phyloP scores from a whole-genome alignment of 2,888 invertebrate genomes.

The Galeruca laticollis region DNA sequence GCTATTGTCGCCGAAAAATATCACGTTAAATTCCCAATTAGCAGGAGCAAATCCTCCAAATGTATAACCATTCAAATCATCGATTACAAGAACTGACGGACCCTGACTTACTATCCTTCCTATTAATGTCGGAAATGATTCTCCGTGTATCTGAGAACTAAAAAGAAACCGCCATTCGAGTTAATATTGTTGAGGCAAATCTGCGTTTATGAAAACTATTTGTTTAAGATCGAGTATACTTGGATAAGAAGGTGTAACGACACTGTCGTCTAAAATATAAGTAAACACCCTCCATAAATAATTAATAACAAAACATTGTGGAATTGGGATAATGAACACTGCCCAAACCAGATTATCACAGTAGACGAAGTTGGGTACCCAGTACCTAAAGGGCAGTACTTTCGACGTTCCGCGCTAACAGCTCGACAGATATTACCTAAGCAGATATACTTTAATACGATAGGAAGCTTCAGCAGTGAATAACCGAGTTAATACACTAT shows the following conservation, averaged over 20 bases:
- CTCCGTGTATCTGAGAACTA: constrained; percentile 88
- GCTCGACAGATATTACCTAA: too few relatives aligned
- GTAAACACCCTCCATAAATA: too few relatives aligned
- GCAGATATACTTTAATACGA: too few relatives aligned
- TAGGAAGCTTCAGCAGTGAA: too few relatives aligned
- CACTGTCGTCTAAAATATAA: too few relatives aligned
- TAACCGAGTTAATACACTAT: too few relatives aligned
- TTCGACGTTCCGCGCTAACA: too few relatives aligned
- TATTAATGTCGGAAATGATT: constrained; percentile 88
- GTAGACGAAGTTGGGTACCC: too few relatives aligned
- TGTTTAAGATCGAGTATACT: constrained; percentile 82
- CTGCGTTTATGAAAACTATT: constrained; percentile 83
- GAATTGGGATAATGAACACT: too few relatives aligned
- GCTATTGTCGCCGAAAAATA: constrained; percentile 80
- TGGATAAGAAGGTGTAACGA: constrained; percentile 82
- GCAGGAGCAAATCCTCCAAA: constrained; percentile 92
- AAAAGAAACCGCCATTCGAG: constrained; percentile 89
- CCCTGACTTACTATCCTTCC: constrained; percentile 84
- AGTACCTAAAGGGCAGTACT: too few relatives aligned
- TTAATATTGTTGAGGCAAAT: constrained; percentile 80
- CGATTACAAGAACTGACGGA: constrained; percentile 85
- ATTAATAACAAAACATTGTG: too few relatives aligned
- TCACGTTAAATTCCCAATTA: constrained; percentile 81
- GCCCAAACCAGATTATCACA: too few relatives aligned
- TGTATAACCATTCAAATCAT: constrained; percentile 83